phyloP scores from a whole-genome alignment of 1,140 invertebrate genomes.

The Drosophila insularis region DNA sequence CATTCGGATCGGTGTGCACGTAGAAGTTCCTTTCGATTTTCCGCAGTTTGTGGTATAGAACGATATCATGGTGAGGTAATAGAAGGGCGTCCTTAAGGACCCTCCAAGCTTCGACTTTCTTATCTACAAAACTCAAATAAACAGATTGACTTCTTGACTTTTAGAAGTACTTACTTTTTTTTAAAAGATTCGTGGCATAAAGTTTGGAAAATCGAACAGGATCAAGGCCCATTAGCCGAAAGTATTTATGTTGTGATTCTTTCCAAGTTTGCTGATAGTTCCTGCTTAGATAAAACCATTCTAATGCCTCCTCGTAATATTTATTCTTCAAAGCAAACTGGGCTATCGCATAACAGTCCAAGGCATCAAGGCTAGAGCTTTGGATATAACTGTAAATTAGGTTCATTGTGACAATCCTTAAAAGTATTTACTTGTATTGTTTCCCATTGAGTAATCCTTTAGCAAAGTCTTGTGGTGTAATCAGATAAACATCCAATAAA shows the following conservation, averaged over 20 bases:
- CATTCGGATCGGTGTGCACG: neutral
- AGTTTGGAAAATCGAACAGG: neutral
- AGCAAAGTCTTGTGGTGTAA: slow-evolving; percentile 2
- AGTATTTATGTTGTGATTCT: neutral
- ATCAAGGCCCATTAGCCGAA: neutral
- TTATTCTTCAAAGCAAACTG: neutral
- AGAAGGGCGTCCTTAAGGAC: neutral
- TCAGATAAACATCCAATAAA: slow-evolving; percentile 3
- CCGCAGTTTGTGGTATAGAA: neutral
- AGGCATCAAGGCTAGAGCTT: neutral
- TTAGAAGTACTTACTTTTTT: neutral
- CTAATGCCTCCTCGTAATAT: neutral
- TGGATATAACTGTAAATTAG: neutral
- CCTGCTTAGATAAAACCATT: slow-evolving; percentile 7
- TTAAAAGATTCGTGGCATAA: neutral
- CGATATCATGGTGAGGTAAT: neutral
- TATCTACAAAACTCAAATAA: neutral
- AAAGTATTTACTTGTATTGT: slow-evolving; percentile 11
- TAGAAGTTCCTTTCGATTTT: neutral
- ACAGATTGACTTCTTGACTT: neutral
- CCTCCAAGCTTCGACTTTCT: neutral
- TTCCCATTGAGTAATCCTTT: slow-evolving; percentile 19
- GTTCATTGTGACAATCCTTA: too few species aligned
- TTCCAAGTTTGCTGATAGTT: too few species aligned
- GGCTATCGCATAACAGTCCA: slow-evolving; percentile 11